phyloP scores from a whole-genome alignment of 2,888 invertebrate genomes.

The Invenusta paracnida region DNA sequence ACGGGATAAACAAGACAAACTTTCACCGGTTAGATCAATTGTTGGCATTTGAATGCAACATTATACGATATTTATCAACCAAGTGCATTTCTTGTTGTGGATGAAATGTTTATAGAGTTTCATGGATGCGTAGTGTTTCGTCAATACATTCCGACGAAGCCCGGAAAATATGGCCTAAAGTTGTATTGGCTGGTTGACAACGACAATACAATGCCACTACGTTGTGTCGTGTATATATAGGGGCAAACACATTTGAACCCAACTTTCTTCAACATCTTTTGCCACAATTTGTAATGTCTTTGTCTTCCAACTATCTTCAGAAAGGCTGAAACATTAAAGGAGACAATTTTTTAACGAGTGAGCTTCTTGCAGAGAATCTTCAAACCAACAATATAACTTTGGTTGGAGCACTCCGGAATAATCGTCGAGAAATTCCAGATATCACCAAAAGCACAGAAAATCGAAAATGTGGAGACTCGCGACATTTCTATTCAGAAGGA shows the following conservation, averaged over 20 bases:
- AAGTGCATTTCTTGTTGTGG: not conserved
- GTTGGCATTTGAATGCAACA: not conserved
- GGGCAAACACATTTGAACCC: not conserved
- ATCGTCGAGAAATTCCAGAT: constrained; percentile 23
- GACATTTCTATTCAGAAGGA: not conserved
- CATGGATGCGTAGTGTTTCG: not conserved
- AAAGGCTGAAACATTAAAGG: not conserved
- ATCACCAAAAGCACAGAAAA: not conserved
- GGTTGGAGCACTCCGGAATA: constrained; percentile 13
- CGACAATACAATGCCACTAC: not conserved
- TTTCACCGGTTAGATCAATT: not conserved
- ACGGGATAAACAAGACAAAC: not conserved
- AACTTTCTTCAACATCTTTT: not conserved
- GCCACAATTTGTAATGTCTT: not conserved
- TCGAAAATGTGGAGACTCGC: constrained; percentile 7
- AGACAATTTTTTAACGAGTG: constrained; percentile 28
- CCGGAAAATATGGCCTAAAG: not conserved
- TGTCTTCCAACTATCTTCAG: constrained; percentile 14
- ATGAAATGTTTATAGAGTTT: not conserved
- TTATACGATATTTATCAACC: not conserved
- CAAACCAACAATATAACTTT: constrained; percentile 5
- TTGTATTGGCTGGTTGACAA: not conserved
- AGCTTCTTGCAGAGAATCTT: constrained; percentile 24
- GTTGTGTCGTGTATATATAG: not conserved
- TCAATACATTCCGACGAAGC: not conserved